Evolutionary conservation across 2,797 vertebrate species (phyloP).

Genomic region (Falco peregrinus): DNA sequence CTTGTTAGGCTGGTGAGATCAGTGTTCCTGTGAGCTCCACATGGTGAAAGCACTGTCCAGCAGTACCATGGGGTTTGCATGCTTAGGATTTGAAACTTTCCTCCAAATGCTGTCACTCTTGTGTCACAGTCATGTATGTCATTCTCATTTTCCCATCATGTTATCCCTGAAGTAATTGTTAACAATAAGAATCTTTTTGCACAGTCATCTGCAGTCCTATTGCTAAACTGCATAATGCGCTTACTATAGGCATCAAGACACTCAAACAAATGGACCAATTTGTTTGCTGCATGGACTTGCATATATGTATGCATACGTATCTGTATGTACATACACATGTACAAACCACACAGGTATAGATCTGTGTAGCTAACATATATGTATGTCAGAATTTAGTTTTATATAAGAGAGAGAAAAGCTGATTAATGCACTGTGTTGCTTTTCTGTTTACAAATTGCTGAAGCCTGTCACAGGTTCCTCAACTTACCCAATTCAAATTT

Average conservation of each 20-base stretch:
- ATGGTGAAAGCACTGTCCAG: not conserved
- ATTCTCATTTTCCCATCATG: slow-evolving; percentile 42
- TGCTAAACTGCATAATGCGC: slow-evolving; percentile 31
- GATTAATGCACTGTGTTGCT: not conserved
- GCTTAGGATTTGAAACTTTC: not conserved
- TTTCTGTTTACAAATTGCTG: not conserved
- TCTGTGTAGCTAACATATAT: not conserved
- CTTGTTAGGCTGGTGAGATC: not conserved
- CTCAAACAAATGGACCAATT: not conserved
- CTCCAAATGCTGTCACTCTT: not conserved
- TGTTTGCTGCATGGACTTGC: not conserved
- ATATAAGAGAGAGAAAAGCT: not conserved
- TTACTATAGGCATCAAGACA: slow-evolving; percentile 20
- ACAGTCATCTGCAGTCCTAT: slow-evolving; percentile 32
- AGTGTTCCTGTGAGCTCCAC: not conserved
- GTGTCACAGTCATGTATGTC: not conserved
- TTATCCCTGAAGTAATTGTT: slow-evolving; percentile 7
- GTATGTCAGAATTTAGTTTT: not conserved
- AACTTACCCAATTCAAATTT: not conserved
- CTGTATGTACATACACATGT: not conserved
- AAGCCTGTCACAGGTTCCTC: not conserved
- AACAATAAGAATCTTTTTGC: slow-evolving; percentile 32
- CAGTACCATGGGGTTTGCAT: not conserved
- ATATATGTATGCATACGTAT: not conserved
- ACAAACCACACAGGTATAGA: not conserved